Evolutionary conservation across 2,888 invertebrate genomes (phyloP), one percentile per base, ranked within the genome.

Genomic region (Troides helena): DNA sequence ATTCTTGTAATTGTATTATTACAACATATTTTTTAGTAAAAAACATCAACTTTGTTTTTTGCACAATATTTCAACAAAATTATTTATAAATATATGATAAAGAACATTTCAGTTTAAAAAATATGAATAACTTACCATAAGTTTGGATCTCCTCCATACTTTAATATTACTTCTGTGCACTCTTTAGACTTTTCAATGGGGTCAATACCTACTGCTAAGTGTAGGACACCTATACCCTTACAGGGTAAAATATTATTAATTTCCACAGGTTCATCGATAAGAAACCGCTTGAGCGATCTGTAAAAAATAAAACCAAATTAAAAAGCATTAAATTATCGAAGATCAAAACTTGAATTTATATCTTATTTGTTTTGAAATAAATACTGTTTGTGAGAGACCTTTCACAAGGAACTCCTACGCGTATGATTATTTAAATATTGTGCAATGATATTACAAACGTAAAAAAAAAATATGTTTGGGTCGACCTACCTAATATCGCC

Each of bases 201-300:
- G 64, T 95, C 94, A 83, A 95, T 94, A 1, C 97, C 97, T 60
- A 96, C 95, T 0, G 95, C 95, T 76, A 96, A 93, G 80, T 97
- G 97, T 76, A 97, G 93, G 0, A 97, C 94, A 0, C 96, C 94
- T 63, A 97, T 94, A 74, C 96, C 96, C 78, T 95, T 94, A 62
- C 94, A 94, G 46, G 95, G 95, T 80, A 97, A 92, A 66, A 96
- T 89, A 46, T 94, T 85, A 85, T 97, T 96, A 0, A 96, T 94
- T 85, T 96, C 93, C 8, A 95, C 94, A 53, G 91, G 85, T 78
- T 93, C 82, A 57, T 85, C 81, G 25, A 75, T 93, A 10, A 92
- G 74, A 70, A 84, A 82, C 81, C 86, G 74, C 80, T 85, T 79
- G 90, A 88, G 78, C 86, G 89, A 78, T 84, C 94, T 87, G 87